Evolutionary conservation across 2,113 vertebrate species (phyloP).

Genomic region (Butastur rufipennis): DNA sequence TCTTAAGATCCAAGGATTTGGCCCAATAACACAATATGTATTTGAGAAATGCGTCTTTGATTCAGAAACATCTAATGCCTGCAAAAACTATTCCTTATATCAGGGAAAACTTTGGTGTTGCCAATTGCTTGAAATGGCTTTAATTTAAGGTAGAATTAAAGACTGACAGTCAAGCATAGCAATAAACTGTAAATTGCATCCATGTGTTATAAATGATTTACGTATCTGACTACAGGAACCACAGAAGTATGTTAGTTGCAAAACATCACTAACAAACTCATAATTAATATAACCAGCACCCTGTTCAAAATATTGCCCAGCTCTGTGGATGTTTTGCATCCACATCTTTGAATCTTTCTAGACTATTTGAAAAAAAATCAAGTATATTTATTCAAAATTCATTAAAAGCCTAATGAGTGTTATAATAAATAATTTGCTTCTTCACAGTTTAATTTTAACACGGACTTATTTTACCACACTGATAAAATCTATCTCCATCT

Average conservation of each 20-base stretch:
- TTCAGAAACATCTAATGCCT: not conserved
- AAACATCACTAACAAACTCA: not conserved
- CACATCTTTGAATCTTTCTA: not conserved
- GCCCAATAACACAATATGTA: not conserved
- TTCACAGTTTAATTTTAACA: slow-evolving; percentile 7
- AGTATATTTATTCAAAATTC: not conserved
- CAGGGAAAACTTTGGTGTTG: not conserved
- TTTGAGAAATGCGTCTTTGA: not conserved
- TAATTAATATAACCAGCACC: not conserved
- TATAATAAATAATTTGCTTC: slow-evolving; percentile 27
- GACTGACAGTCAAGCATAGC: not conserved
- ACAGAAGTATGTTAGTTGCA: not conserved
- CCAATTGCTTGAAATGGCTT: not conserved
- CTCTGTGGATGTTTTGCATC: not conserved
- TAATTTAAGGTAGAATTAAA: not conserved
- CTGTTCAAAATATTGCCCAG: not conserved
- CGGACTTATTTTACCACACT: not conserved
- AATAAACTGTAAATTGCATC: not conserved
- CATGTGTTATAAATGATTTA: not conserved
- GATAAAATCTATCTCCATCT: slow-evolving; percentile 21
- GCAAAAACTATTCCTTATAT: not conserved
- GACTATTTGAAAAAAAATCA: not conserved
- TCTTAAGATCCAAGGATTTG: not conserved
- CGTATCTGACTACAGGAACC: not conserved
- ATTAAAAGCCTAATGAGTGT: not conserved